Conservation (phyloP, 2,113 vertebrate genomes). For the Coptodon rendalli region DNA sequence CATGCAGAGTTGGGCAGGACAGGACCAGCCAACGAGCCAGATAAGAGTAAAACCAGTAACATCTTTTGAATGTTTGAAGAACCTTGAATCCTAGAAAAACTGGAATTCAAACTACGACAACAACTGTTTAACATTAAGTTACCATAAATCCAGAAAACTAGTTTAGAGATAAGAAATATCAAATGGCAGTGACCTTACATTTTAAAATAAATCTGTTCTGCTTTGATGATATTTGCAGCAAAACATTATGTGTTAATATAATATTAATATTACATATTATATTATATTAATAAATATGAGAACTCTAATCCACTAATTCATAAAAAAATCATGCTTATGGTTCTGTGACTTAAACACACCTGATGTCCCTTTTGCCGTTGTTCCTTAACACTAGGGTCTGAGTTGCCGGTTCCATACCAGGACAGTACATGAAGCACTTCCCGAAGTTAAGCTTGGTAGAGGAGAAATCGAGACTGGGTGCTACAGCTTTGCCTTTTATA, state of each 20-base stretch:
- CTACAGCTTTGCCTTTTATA: slow-evolving; percentile 66
- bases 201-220: neutral
- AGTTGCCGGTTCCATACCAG: slow-evolving; percentile 71
- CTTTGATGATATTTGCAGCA: neutral
- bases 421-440: slow-evolving; percentile 73
- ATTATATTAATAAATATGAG: neutral
- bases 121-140: neutral
- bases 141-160: neutral
- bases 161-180: neutral
- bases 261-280: neutral
- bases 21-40: neutral
- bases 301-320: neutral
- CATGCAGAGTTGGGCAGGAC: neutral
- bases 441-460: slow-evolving; percentile 83
- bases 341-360: slow-evolving; percentile 40
- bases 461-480: slow-evolving; percentile 78
- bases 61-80: neutral
- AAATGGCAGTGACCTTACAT: neutral
- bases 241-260: neutral
- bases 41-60: neutral
- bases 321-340: neutral
- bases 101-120: neutral
- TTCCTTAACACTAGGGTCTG: slow-evolving; percentile 77
- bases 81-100: neutral
- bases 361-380: slow-evolving; percentile 68